phyloP scores from a whole-genome alignment of 1,140 invertebrate genomes.

The Callitettix versicolor region DNA sequence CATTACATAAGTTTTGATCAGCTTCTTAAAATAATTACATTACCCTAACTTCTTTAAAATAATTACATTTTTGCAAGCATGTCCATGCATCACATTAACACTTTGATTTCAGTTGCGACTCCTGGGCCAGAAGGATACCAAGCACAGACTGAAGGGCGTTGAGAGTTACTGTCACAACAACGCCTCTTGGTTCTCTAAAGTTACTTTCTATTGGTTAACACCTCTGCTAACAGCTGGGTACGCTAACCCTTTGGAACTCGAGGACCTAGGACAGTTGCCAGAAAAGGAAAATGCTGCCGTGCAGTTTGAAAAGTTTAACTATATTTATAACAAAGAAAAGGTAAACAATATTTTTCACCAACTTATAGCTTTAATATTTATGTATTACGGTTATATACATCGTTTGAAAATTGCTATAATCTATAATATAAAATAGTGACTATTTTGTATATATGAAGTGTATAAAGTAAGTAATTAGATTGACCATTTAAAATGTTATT shows the following conservation, averaged over 20 bases:
- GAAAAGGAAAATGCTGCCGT: conserved; percentile 43
- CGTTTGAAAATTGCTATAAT: background rate
- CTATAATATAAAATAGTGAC: too few relatives aligned
- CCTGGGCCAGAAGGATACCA: background rate
- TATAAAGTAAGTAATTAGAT: too few relatives aligned
- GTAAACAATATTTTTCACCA: too few relatives aligned
- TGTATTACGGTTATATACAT: background rate
- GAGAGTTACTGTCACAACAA: conserved; percentile 40
- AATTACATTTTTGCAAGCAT: too few relatives aligned
- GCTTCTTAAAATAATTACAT: too few relatives aligned
- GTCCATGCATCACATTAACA: too few relatives aligned
- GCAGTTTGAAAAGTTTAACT: conserved; percentile 42
- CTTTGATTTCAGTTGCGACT: background rate
- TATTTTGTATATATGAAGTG: too few relatives aligned
- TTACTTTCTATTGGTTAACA: conserved; percentile 68
- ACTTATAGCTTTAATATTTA: too few relatives aligned
- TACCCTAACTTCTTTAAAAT: too few relatives aligned
- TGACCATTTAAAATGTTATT: too few relatives aligned
- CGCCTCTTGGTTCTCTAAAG: conserved; percentile 54
- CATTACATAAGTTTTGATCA: too few relatives aligned
- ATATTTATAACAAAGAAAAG: conserved; percentile 37
- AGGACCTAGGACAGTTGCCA: conserved; percentile 59
- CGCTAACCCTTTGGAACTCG: conserved; percentile 47
- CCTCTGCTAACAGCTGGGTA: conserved; percentile 54
- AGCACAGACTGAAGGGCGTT: conserved; percentile 5